phyloP scores from a whole-genome alignment of 2,113 vertebrate species.

The Dicrurus megarhynchus region DNA sequence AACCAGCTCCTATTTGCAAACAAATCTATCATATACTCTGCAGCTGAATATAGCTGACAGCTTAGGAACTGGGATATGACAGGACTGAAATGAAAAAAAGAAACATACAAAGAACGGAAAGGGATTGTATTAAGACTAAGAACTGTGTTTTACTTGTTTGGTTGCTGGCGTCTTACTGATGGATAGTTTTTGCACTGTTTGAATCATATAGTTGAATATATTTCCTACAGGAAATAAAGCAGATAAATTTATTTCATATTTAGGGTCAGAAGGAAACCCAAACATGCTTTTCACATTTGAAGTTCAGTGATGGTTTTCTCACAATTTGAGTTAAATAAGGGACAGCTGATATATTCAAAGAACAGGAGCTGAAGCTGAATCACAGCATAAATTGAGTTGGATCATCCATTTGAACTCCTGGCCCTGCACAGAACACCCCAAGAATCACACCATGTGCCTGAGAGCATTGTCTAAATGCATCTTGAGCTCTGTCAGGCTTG shows the following conservation, averaged over 20 bases:
- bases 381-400: background rate
- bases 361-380: background rate
- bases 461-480: background rate
- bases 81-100: background rate
- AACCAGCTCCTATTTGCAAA: background rate
- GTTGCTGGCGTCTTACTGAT: background rate
- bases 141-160: background rate
- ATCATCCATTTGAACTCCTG: background rate
- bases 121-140: background rate
- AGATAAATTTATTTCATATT: background rate
- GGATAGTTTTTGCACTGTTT: background rate
- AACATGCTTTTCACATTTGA: background rate
- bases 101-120: background rate
- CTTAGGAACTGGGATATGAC: background rate
- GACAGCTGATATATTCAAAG: background rate
- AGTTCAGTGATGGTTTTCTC: background rate
- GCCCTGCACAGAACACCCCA: background rate
- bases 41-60: background rate
- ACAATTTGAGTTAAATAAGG: background rate
- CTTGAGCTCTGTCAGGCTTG: rapidly evolving
- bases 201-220: background rate
- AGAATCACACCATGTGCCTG: too few relatives aligned
- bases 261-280: background rate
- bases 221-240: background rate
- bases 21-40: background rate